Base-by-base conservation (phyloP, 2,113 vertebrate genomes). In the Psilopogon haemacephalus region DNA sequence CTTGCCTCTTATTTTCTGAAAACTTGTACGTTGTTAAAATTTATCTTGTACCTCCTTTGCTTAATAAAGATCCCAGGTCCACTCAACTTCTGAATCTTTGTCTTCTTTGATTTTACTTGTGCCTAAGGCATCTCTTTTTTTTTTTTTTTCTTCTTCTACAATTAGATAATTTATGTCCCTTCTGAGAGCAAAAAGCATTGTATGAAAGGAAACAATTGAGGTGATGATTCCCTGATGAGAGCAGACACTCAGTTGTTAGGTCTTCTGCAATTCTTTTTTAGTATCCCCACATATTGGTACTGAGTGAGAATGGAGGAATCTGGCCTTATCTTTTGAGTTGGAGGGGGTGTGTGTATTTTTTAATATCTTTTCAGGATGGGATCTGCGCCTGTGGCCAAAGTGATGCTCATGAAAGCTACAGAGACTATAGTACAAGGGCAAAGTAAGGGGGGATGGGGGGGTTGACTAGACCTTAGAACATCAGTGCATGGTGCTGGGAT, bases 391-490 rank as follows among this genome's bases (percentile, higher is more conserved):
- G 33, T 8, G 5, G 15, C 42, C 44, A 30, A 35, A 70, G 18
- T 10, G 27, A 37, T 26, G 9, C 5, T 60, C 12, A 30, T n/a
- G 17, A 65, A 48, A 81, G 59, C 18, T 20, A 12, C 5, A 64
- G 52, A 14, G 9, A 21, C 30, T 32, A 10, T 8, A 63, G 15
- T 11, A 12, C 7, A 35, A n/a, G 10, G 11, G 6, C 23, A n/a
- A 56, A 77, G 14, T 15, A 42, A 65, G 7, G 5, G 2, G 1
- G 0, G 7, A n/a, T 16, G 5, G 2, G 1, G 0, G 7, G n/a
- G 12, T 79, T 74, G 19, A 13, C 15, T 15, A 82, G 44, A 40
- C 17, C 46, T 60, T 2, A 48, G 38, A 67, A 46, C 17, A 42
- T 32, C 26, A 32, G 67, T 20, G 4, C 15, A 1, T 23, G 11